Conservation (phyloP, 2,888 invertebrate genomes). For the Parnassius orleans region DNA sequence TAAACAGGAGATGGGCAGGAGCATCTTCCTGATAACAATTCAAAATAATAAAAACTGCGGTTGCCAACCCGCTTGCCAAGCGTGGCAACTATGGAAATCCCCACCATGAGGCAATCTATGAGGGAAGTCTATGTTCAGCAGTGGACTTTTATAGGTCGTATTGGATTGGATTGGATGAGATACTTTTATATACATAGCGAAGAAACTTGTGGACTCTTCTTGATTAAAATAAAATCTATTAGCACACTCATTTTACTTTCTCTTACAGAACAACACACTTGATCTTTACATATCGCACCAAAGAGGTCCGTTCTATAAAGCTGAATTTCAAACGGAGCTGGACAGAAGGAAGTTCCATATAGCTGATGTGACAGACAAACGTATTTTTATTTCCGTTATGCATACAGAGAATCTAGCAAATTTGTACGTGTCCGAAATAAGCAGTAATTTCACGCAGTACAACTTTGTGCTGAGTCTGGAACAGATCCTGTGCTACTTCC, state of each 20-base stretch:
- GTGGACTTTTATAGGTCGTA: too few species aligned
- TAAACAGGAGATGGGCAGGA: too few species aligned
- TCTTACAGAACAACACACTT: conserved; percentile 68
- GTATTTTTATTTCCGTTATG: conserved; percentile 90
- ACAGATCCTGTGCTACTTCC: conserved; percentile 91
- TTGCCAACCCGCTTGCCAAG: too few species aligned
- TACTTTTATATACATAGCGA: too few species aligned
- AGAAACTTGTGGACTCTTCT: neutral
- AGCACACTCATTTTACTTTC: conserved; percentile 2
- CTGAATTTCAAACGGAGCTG: conserved; percentile 87
- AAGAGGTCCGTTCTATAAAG: conserved; percentile 84
- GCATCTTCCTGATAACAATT: too few species aligned
- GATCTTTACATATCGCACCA: conserved; percentile 90
- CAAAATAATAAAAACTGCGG: too few species aligned
- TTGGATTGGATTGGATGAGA: too few species aligned
- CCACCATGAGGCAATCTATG: too few species aligned
- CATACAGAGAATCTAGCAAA: conserved; percentile 87
- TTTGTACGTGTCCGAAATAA: conserved; percentile 89
- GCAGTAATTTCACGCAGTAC: conserved; percentile 82
- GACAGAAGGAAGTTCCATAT: conserved; percentile 87
- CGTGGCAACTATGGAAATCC: too few species aligned
- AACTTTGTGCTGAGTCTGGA: conserved; percentile 90
- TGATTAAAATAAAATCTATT: neutral
- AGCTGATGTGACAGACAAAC: conserved; percentile 90
- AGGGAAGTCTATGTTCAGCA: too few species aligned